phyloP scores from a whole-genome alignment of 35 echinoderm and acorn worm genomes.

The Eucidaris tribuloides region DNA sequence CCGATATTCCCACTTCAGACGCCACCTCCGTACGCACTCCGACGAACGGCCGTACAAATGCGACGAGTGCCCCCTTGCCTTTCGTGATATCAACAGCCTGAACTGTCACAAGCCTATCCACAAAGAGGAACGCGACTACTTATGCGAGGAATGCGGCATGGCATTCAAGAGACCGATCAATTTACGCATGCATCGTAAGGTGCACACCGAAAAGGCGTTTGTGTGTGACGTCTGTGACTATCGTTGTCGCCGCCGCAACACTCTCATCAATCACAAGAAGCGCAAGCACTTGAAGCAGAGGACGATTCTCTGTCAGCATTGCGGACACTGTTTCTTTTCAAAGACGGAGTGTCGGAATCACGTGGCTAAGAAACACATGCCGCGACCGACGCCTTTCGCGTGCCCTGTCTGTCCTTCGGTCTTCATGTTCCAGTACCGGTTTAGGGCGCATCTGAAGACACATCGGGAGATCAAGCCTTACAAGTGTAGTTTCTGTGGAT shows the following conservation, averaged over 20 bases:
- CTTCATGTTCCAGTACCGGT: constrained; percentile 64
- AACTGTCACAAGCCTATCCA: constrained; percentile 70
- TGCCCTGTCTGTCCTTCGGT: constrained; percentile 61
- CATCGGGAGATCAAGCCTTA: constrained; percentile 72
- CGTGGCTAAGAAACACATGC: constrained; percentile 35
- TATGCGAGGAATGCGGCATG: constrained; percentile 78
- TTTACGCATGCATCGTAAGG: constrained; percentile 69
- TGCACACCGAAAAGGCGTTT: constrained; percentile 69
- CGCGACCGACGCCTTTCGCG: constrained; percentile 46
- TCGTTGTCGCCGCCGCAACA: constrained; percentile 53
- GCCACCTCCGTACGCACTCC: constrained; percentile 72
- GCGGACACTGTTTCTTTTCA: constrained; percentile 72
- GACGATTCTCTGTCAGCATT: constrained; percentile 47
- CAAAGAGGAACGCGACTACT: constrained; percentile 57
- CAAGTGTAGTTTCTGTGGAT: constrained; percentile 60
- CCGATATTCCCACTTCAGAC: constrained; percentile 24
- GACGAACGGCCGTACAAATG: constrained; percentile 83
- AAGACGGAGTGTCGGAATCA: constrained; percentile 69
- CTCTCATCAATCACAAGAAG: constrained; percentile 56
- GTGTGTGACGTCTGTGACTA: constrained; percentile 67
- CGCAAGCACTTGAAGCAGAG: constrained; percentile 66
- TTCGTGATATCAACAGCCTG: constrained; percentile 22
- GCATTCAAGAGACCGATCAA: constrained; percentile 63
- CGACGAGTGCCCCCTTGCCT: constrained; percentile 45
- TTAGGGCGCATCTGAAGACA: constrained; percentile 73